A percentile compares a stretch with the other conserved stretches of the same genome.
These are phyloP conservation scores for Drosophila repleta DNA, from an alignment of 1,140 invertebrate genomes.

Conservation along the genomic window DNA sequence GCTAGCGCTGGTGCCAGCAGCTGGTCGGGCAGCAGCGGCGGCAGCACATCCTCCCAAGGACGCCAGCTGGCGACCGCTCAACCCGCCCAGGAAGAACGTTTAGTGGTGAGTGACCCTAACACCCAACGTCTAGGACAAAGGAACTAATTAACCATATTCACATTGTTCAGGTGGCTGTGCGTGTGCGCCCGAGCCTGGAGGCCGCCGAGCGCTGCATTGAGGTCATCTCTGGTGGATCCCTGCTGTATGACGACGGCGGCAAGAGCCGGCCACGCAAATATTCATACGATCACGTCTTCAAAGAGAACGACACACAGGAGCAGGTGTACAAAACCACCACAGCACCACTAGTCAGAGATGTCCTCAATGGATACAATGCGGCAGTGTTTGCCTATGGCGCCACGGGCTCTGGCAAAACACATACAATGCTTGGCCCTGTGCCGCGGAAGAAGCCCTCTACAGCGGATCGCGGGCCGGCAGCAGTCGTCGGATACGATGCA, in stretches of 20 bases:
- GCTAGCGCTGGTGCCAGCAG: conserved; percentile 63
- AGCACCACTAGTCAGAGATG: conserved; percentile 93
- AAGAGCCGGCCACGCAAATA: conserved; percentile 89
- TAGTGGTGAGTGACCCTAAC: conserved; percentile 59
- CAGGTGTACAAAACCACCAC: conserved; percentile 93
- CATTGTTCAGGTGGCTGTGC: conserved; percentile 70
- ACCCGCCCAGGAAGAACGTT: conserved; percentile 69
- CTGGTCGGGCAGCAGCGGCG: conserved; percentile 80
- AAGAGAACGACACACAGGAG: conserved; percentile 90
- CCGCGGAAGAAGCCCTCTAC: conserved; percentile 75
- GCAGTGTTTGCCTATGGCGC: conserved; percentile 96
- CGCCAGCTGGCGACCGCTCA: conserved; percentile 51
- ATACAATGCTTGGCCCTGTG: conserved; percentile 82
- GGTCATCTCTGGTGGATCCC: conserved; percentile 74
- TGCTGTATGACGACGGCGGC: conserved; percentile 84
- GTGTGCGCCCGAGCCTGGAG: conserved; percentile 76
- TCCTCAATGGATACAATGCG: conserved; percentile 96
- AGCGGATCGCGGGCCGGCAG: conserved; percentile 36
- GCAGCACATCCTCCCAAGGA: conserved; percentile 69
- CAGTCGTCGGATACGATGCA: conserved; percentile 41
- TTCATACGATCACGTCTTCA: conserved; percentile 94
- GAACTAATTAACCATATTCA: not conserved
- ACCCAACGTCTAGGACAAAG: not conserved
- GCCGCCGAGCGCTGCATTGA: conserved; percentile 80
- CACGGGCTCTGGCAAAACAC: conserved; percentile 80